A percentile compares a stretch with the other conserved stretches of the same genome.
These are phyloP conservation scores for Camelus bactrianus DNA, from an alignment of 2,113 vertebrate genomes.

Conservation along the genomic window DNA sequence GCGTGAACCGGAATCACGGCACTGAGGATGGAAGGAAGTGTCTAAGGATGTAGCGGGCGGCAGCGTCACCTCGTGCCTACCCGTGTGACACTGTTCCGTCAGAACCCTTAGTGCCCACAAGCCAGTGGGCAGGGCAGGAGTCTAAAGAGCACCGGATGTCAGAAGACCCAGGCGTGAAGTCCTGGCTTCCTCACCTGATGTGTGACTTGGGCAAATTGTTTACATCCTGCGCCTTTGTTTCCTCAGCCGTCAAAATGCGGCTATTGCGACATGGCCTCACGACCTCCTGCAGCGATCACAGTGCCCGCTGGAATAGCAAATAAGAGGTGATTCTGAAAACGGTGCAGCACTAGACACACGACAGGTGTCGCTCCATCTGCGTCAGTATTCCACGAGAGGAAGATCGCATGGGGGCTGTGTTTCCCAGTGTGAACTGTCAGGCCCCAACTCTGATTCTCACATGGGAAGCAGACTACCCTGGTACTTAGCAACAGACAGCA, in stretches of 20 bases:
- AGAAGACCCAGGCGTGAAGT: background rate
- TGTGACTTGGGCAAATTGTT: background rate
- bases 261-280: background rate
- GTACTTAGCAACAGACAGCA: background rate
- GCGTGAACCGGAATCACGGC: background rate
- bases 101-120: background rate
- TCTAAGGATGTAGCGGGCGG: too few species aligned
- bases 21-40: background rate
- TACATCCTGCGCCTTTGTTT: background rate
- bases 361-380: background rate
- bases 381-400: background rate
- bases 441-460: background rate
- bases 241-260: background rate
- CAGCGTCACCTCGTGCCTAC: background rate
- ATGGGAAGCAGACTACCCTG: background rate
- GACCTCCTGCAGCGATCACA: too few species aligned
- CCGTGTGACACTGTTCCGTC: background rate
- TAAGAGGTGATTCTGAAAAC: background rate
- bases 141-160: background rate
- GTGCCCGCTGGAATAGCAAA: background rate
- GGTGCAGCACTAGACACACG: background rate
- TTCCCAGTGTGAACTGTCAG: background rate
- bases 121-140: background rate
- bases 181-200: background rate
- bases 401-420: background rate